These are phyloP conservation scores for Dallia pectoralis DNA, from an alignment of 2,797 vertebrate species.

Conservation along the genomic window DNA sequence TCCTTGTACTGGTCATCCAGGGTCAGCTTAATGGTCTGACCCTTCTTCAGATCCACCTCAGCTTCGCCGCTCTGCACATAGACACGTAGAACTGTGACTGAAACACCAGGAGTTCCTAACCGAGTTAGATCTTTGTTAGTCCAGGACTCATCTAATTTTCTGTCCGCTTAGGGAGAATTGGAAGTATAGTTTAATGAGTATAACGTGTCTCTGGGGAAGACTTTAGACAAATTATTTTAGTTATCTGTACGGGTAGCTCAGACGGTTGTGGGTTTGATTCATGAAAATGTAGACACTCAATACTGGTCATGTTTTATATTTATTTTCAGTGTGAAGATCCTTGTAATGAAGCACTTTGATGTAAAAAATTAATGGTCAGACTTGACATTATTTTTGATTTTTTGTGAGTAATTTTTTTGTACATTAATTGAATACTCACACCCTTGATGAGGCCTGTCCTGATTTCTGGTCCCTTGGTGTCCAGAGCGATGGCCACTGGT, in stretches of 20 bases:
- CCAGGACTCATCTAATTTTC: no score
- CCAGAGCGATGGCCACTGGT: constrained; percentile 93
- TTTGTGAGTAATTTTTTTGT: not conserved
- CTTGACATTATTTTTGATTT: not conserved
- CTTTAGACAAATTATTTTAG: not conserved
- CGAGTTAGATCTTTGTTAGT: no score
- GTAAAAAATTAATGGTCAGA: no score
- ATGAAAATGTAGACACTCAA: not conserved
- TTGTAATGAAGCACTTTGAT: not conserved
- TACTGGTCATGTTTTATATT: not conserved
- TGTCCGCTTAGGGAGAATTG: no score
- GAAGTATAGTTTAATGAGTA: not conserved
- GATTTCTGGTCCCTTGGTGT: constrained; percentile 99
- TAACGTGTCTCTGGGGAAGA: not conserved
- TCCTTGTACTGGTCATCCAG: constrained; percentile 87
- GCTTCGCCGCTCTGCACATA: constrained; percentile 87
- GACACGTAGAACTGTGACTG: not conserved
- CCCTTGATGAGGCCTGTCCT: constrained; percentile 97
- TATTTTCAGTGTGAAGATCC: not conserved
- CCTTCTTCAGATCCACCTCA: constrained; percentile 93
- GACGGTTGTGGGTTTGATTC: no score
- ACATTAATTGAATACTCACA: constrained; percentile 80
- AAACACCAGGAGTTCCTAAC: no score
- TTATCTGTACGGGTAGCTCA: not conserved
- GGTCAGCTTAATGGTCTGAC: constrained; percentile 84